Base-by-base conservation (phyloP, 2,113 vertebrate genomes). In the Festucalex cinctus region DNA sequence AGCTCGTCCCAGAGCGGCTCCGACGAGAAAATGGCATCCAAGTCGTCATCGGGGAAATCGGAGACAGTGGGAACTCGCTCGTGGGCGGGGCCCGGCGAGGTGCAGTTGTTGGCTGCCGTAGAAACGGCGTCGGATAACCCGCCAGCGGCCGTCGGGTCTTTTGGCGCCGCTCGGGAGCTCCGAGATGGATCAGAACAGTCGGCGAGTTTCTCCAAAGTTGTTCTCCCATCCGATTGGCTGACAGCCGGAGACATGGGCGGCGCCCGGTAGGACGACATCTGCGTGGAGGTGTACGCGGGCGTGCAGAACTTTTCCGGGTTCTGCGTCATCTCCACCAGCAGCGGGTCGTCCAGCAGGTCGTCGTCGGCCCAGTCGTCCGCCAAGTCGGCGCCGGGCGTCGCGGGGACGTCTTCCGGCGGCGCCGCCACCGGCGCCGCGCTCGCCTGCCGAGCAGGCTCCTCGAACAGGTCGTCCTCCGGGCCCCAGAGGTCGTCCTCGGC, bases 311-410 rank as follows among this genome's bases (percentile, higher is more conserved):
- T 67, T 56, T 91, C 91, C 9, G 92, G 92, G 62, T 92, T 92
- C 70, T 94, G 92, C 0, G 91, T 90, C 91, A 94, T 92, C 74
- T 94, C 93, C 74, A 93, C 80, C 32, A 93, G 56, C 72, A 95
- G 83, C 10, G 92, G 92, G 67, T 97, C 94, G 43, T 94, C 76
- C 13, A 96, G 70, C 67, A 98, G 77, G 73, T 92, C 91, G 2
- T 91, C 85, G 66, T 88, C 90, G 69, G 91, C 96, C 71, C 95
- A 95, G 69, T 94, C 93, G 0, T 95, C 94, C 19, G 87, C 78
- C 72, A 94, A 94, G 39, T 88, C 86, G 13, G 87, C 81, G 1
- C 51, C 7, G 22, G 48, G 0, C 14, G 9, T 6, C 9, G 12
- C 2, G n/a, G 62, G 22, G 19, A 10, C 16, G 17, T 63, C 26